Evolutionary conservation across 2,888 invertebrate species (phyloP).

Genomic region (Parapristionchus giblindavisi): DNA sequence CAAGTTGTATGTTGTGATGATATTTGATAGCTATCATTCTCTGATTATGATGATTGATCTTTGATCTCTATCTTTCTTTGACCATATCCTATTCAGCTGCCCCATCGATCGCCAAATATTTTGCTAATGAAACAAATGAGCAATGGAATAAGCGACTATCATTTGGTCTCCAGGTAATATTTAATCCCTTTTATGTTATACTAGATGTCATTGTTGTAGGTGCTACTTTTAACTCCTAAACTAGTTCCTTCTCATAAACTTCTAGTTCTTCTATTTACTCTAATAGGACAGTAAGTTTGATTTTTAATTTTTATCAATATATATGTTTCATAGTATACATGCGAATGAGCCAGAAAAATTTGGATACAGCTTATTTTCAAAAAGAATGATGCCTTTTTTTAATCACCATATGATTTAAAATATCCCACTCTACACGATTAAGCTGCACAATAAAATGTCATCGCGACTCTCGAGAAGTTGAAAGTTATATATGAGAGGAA

Average conservation of each 20-base stretch:
- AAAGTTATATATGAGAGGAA: no score
- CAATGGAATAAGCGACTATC: constrained; percentile 29
- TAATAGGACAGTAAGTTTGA: constrained; percentile 22
- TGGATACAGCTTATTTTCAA: no score
- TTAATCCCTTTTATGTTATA: background rate
- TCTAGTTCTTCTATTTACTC: constrained; percentile 13
- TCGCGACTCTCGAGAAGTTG: no score
- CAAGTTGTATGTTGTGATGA: background rate
- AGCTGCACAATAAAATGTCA: no score
- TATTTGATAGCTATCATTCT: background rate
- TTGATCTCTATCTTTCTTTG: background rate
- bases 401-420: no score
- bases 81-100: background rate
- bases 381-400: no score
- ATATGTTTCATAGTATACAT: no score
- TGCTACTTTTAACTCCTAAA: constrained; percentile 27
- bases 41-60: background rate
- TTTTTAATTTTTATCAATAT: no score
- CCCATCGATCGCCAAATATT: constrained; percentile 29
- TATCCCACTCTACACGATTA: no score
- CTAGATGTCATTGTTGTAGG: background rate
- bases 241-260: constrained; percentile 14
- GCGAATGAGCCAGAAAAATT: no score
- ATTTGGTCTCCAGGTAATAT: constrained; percentile 14
- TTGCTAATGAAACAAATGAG: constrained; percentile 4